Evolutionary conservation across 2,888 invertebrate species (phyloP).

Genomic region (Melanostoma scalare): DNA sequence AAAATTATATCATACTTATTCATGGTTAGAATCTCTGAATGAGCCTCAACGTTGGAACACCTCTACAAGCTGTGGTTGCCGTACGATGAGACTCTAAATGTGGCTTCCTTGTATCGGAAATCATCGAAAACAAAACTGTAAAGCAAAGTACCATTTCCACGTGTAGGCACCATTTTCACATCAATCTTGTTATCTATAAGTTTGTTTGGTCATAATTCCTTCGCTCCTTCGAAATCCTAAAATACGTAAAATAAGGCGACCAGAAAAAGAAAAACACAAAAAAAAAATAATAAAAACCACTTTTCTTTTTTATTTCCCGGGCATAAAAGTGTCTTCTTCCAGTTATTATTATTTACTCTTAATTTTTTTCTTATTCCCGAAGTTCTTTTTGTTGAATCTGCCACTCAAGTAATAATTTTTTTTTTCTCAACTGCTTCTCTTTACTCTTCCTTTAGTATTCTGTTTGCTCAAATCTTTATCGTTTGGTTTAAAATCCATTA

Average conservation of each 20-base stretch:
- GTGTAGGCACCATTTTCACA: constrained; percentile 37
- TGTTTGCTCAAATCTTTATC: constrained; percentile 79
- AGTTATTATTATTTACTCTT: constrained; percentile 72
- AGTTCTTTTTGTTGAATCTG: constrained; percentile 55
- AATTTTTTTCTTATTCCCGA: constrained; percentile 45
- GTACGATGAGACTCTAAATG: too few species aligned
- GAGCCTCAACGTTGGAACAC: too few species aligned
- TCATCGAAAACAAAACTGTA: background rate
- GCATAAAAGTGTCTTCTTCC: constrained; percentile 67
- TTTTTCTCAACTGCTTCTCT: constrained; percentile 65
- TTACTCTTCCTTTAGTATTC: constrained; percentile 77
- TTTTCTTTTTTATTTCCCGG: constrained; percentile 31
- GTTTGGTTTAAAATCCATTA: constrained; percentile 75
- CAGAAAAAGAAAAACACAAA: background rate
- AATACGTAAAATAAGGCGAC: constrained; percentile 24
- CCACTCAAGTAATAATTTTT: constrained; percentile 68
- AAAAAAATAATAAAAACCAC: constrained; percentile 23
- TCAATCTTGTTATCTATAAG: constrained; percentile 58
- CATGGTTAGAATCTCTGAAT: too few species aligned
- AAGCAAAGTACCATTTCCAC: constrained; percentile 7
- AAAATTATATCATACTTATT: too few species aligned
- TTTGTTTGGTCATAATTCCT: constrained; percentile 59
- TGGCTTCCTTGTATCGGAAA: background rate
- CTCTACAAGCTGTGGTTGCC: too few species aligned
- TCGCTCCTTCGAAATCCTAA: constrained; percentile 12